Evolutionary conservation across 2,888 invertebrate species (phyloP), one percentile per base, ranked within the genome.

Genomic region (Synanthedon vespiformis): DNA sequence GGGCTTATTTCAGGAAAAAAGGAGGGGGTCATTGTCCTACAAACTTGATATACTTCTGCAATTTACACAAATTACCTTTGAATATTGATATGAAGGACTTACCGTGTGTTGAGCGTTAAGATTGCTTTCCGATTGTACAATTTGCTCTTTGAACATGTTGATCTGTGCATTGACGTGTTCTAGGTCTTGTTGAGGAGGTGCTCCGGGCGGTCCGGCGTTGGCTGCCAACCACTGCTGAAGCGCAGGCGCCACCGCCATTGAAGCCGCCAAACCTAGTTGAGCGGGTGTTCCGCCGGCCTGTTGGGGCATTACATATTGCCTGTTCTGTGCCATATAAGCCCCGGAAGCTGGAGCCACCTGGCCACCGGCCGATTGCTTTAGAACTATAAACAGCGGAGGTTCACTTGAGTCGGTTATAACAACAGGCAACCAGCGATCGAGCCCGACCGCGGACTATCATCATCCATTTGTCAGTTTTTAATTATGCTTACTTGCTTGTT

Each of bases 71-170:
- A 51, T 34, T 8, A 34, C 10, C 34, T 34, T 34, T 34, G 34
- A 34, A 13, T 5, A 44, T 44, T 13, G 44, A 13, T 44, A n/a
- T 44, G 8, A 53, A 53, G 41, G 74, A 67, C 90, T 85, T 68
- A 95, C 96, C 72, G 96, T 92, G 79, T 98, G 96, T 75, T 99
- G 99, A 53, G 98, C 98, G 65, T 94, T 93, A 59, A 99, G 89
- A 89, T 99, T 99, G 71, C 93, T 94, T 80, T 99, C 99, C 69
- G 98, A 98, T 79, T 98, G 97, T 64, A 92, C 92, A 58, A 99
- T 95, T 88, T 99, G 97, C 72, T 97, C 96, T 73, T 94, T 93
- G 59, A 97, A 87, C 60, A 92, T 90, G 70, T 91, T 92, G 78
- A 96, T 95, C 80, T 97, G 96, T 61, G 91, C 90, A 68, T 90